A percentile compares a stretch with the other conserved stretches of the same genome.
Conservation (phyloP, 2,888 invertebrate species). For the Drosophila suboccidentalis region DNA sequence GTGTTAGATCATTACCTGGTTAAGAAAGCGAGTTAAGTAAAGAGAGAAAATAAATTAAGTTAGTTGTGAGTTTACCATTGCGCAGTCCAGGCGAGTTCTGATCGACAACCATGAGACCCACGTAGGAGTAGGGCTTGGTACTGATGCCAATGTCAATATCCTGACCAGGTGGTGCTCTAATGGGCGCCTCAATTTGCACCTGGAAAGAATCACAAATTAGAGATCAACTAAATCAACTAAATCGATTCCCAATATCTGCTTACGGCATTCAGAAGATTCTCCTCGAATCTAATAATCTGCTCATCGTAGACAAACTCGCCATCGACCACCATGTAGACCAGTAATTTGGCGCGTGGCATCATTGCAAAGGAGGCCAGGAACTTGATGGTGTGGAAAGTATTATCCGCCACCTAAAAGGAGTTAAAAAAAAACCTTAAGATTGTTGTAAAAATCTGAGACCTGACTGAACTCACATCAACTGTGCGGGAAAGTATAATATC, state of each 20-base stretch:
- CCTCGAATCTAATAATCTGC: conserved; percentile 92
- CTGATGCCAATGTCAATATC: conserved; percentile 92
- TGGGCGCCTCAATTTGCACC: conserved; percentile 89
- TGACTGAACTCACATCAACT: conserved; percentile 87
- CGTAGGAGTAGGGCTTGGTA: conserved; percentile 94
- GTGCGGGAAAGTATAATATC: conserved; percentile 93
- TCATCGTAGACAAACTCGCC: conserved; percentile 95
- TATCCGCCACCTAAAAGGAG: conserved; percentile 77
- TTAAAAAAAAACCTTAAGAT: background rate
- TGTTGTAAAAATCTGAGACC: background rate
- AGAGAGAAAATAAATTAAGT: too few species aligned
- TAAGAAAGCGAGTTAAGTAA: background rate
- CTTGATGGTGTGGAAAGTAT: conserved; percentile 81
- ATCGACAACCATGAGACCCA: conserved; percentile 96
- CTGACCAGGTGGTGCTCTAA: conserved; percentile 91
- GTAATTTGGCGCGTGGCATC: conserved; percentile 93
- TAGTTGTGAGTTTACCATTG: conserved; percentile 87
- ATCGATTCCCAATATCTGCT: conserved; percentile 63
- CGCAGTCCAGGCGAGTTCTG: conserved; percentile 90
- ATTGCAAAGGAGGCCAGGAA: conserved; percentile 92
- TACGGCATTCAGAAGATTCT: conserved; percentile 93
- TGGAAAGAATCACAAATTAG: background rate
- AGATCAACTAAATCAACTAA: too few species aligned
- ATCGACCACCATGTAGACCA: conserved; percentile 92
- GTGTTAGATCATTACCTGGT: conserved; percentile 82